phyloP scores from a whole-genome alignment of 2,113 vertebrate genomes.

The Astatoreochromis straeleni region DNA sequence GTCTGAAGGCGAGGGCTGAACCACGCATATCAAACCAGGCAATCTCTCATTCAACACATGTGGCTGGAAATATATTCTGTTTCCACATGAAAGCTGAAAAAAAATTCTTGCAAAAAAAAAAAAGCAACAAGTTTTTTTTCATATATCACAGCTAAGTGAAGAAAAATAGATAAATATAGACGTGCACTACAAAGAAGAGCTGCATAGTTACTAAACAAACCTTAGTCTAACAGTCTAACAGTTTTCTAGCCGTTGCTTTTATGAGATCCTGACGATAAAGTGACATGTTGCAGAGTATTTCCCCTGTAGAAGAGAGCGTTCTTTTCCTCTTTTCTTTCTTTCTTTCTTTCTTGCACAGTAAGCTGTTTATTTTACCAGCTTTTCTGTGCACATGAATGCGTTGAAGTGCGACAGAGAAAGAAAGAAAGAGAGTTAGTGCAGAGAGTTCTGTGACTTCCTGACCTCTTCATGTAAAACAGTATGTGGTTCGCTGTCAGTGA shows the following conservation, averaged over 20 bases:
- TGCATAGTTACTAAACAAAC: background rate
- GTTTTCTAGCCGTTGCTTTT: background rate
- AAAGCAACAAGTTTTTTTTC: background rate
- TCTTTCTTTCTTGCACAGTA: background rate
- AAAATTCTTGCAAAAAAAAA: background rate
- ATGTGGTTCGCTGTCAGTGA: conserved; percentile 40
- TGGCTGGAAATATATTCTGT: background rate
- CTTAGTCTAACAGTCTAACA: background rate
- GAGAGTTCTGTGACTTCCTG: conserved; percentile 61
- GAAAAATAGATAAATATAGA: background rate
- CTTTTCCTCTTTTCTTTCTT: background rate
- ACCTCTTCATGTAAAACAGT: conserved; percentile 54
- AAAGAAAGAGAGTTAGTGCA: conserved; percentile 38
- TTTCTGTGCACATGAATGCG: background rate
- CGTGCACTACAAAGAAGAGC: background rate
- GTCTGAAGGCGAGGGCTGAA: background rate
- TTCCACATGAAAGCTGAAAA: background rate
- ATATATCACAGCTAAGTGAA: background rate
- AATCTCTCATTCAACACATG: background rate
- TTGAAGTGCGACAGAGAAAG: background rate
- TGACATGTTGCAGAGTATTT: background rate
- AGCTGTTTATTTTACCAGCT: background rate
- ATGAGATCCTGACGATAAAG: background rate
- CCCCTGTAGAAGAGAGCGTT: background rate
- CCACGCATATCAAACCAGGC: background rate